Evolutionary conservation across 2,113 vertebrate species (phyloP), one percentile per base, ranked within the genome.

Genomic region (Oreochromis tanganicae): DNA sequence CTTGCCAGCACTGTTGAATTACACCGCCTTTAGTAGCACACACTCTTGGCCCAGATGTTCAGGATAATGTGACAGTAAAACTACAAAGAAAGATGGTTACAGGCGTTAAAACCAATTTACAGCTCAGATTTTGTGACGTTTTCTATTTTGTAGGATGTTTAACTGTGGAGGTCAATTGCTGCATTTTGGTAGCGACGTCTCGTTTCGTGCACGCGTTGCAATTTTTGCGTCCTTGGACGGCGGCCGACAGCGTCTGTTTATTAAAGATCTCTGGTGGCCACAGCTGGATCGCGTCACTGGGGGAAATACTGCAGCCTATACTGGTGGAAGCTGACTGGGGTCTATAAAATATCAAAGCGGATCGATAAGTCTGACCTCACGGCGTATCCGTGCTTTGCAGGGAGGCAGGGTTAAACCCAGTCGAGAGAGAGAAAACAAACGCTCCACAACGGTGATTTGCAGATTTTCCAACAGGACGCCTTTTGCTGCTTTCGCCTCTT

Each of bases 291-390:
- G 7, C 82, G 14, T 83, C 54, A 59, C 88, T 6, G 66, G 89
- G 91, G 88, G 79, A 82, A 84, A 87, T 34, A 81, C 89, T 82
- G 86, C 73, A 59, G 80, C 83, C 85, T 73, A 41, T 59, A 38
- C 85, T 82, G 85, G 87, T 41, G 89, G 84, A 84, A 55, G 86
- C 75, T 29, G 86, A 87, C 86, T 14, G 81, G 11, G 83, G 85
- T 91, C 90, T 91, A 86, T 93, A 88, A 94, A 95, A 92, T 92
- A 94, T 94, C 94, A 93, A 91, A 91, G 92, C 88, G 71, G 90
- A 93, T 95, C 89, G 61, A 95, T 95, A 52, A 75, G 85, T 48
- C 83, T 89, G 92, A 94, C 93, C 91, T 94, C 92, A 38, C 43
- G 46, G 71, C 50, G 1, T 89, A 75, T 84, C 84, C 41, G 5